Evolutionary conservation across 2,113 vertebrate species (phyloP), one percentile per base, ranked within the genome.

Genomic region (Cebus imitator): DNA sequence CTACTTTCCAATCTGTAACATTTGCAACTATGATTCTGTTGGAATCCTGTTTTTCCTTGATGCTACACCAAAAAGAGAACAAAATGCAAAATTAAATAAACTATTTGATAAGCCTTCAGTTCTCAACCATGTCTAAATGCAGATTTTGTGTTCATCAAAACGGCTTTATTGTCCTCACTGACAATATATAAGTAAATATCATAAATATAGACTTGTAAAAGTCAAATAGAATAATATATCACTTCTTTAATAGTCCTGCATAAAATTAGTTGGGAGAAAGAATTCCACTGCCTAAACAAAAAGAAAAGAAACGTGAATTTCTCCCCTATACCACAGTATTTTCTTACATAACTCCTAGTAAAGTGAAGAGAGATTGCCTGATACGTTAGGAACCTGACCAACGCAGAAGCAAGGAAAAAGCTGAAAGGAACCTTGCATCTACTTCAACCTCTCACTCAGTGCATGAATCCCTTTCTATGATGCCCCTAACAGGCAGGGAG

Each of bases 231-330:
- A n/a, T 40, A 50, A 85, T 87, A 88, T 43, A 78, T 14, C 72
- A 35, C 48, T 84, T 96, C 32, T 80, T 68, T 91, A 35, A 45
- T 14, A 84, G 17, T 64, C 72, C 52, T 92, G 12, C n/a, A 90
- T 55, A 89, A 66, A 72, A 55, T 40, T 72, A 37, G 13, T 21
- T 86, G 17, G 64, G 55, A 64, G 27, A 89, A 45, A 83, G 30
- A 89, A 89, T 8, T 83, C 10, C 20, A 66, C 18, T 35, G 12
- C n/a, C 79, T 61, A 86, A 86, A 91, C 23, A 48, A 83, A 55
- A 83, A 95, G 48, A 89, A 72, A 81, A 95, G 40, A 84, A 73
- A 81, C 14, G 21, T 95, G 21, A 88, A 92, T 88, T 70, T n/a
- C 30, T 64, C 43, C 43, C 25, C 35, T 68, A 20, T 0, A 68